Percentiles rank a stretch among this genome's conserved stretches.
Conservation (phyloP, 1,140 invertebrate species). For the Papilio aristodemus region DNA sequence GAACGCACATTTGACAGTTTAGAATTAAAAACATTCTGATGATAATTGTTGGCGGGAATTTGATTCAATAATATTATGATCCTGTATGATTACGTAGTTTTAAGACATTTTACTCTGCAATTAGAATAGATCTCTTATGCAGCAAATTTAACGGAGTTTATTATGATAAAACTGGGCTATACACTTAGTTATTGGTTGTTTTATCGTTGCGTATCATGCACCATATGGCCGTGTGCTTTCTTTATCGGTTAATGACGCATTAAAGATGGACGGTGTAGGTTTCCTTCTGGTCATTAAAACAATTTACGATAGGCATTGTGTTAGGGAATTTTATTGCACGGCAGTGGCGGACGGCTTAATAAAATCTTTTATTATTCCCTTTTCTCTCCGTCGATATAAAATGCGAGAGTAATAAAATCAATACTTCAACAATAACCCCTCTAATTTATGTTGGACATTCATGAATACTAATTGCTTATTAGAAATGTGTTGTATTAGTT, state of each 20-base stretch:
- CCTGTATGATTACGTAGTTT: background rate
- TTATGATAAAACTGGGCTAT: slow-evolving; percentile 36
- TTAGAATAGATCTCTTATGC: background rate
- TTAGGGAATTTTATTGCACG: slow-evolving; percentile 46
- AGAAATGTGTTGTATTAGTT: background rate
- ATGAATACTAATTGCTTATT: slow-evolving; percentile 30
- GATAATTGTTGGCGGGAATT: slow-evolving; percentile 45
- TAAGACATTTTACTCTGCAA: background rate
- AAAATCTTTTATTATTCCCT: slow-evolving; percentile 48
- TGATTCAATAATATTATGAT: slow-evolving; percentile 30
- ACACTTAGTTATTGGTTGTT: slow-evolving; percentile 37
- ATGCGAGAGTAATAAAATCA: slow-evolving; percentile 32
- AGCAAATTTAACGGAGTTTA: slow-evolving; percentile 31
- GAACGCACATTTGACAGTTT: slow-evolving; percentile 46
- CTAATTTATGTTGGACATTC: slow-evolving; percentile 27
- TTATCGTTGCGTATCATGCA: slow-evolving; percentile 37
- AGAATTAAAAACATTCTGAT: slow-evolving; percentile 37
- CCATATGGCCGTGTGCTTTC: slow-evolving; percentile 43
- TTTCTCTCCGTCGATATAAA: slow-evolving; percentile 34
- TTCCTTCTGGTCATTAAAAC: slow-evolving; percentile 44
- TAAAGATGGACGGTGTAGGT: slow-evolving; percentile 43
- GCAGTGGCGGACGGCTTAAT: slow-evolving; percentile 44
- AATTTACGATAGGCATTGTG: slow-evolving; percentile 53
- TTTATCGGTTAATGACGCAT: slow-evolving; percentile 53
- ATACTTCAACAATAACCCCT: slow-evolving; percentile 31